Conservation (phyloP, 2,797 vertebrate species). For the Myotis planiceps region DNA sequence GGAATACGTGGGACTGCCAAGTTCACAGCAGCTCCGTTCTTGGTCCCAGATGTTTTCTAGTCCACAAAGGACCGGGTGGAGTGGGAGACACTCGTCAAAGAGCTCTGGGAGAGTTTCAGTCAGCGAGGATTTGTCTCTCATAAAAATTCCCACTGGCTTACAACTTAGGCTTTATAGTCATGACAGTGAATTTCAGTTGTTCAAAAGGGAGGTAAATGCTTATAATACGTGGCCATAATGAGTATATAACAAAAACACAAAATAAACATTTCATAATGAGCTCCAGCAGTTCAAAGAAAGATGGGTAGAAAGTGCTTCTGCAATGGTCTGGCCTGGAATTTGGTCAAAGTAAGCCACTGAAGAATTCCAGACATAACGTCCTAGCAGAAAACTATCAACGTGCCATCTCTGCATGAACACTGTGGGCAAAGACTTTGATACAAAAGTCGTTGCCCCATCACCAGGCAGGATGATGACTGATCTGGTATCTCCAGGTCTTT, state of each 20-base stretch:
- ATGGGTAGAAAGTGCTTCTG: neutral
- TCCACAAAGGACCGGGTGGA: neutral
- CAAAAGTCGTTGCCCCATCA: neutral
- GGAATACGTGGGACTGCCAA: neutral
- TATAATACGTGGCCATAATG: neutral
- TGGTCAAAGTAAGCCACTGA: neutral
- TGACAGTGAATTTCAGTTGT: neutral
- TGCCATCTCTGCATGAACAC: neutral
- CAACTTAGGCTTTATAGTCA: neutral
- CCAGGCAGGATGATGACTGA: neutral
- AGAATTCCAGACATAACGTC: neutral
- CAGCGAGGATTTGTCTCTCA: neutral
- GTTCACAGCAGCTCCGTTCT: neutral
- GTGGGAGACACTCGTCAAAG: neutral
- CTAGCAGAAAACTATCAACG: neutral
- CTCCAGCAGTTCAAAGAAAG: neutral
- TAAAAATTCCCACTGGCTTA: neutral
- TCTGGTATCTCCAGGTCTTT: neutral
- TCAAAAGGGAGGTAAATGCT: neutral
- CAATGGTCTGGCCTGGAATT: neutral
- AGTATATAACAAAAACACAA: neutral
- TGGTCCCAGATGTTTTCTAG: neutral
- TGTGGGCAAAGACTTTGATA: slow-evolving; percentile 32
- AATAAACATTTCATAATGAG: neutral
- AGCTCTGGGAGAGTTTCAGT: neutral